A percentile compares a stretch with the other conserved stretches of the same genome.
Evolutionary conservation across 1,140 invertebrate genomes (phyloP).

Genomic region (Trialeurodes vaporariorum): DNA sequence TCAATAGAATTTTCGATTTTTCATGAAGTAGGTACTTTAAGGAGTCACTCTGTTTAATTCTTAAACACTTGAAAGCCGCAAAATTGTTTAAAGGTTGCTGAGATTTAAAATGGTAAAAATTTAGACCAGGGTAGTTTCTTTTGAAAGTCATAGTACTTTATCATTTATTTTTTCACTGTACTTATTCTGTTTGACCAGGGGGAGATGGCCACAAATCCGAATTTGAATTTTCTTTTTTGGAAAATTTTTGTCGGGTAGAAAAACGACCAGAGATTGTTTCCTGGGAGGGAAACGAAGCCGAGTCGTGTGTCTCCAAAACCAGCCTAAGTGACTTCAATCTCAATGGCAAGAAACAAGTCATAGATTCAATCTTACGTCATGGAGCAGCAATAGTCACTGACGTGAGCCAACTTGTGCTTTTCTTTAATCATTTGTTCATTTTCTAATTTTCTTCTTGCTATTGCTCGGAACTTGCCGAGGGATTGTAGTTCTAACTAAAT

Average conservation of each 20-base stretch:
- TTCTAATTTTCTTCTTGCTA: background rate
- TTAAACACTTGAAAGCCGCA: background rate
- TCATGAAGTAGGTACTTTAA: background rate
- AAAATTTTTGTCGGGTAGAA: background rate
- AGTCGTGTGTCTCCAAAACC: background rate
- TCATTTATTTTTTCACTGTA: background rate
- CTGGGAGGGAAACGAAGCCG: background rate
- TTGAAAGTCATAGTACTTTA: background rate
- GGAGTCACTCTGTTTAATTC: background rate
- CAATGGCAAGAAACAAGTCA: background rate
- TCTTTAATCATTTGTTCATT: background rate
- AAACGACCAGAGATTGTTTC: background rate
- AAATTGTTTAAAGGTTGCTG: no score
- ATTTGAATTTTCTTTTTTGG: background rate
- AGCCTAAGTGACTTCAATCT: background rate
- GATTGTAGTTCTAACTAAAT: background rate
- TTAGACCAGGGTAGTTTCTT: no score
- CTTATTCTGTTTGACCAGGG: background rate
- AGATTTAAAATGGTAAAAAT: no score
- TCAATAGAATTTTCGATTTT: background rate
- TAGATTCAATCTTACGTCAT: background rate
- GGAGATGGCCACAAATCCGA: background rate
- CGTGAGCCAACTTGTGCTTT: background rate
- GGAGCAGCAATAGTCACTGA: background rate
- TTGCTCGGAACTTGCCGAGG: background rate